Percentiles rank a stretch among this genome's conserved stretches.
Conservation (phyloP, 2,888 invertebrate genomes). For the Melolontha melolontha region DNA sequence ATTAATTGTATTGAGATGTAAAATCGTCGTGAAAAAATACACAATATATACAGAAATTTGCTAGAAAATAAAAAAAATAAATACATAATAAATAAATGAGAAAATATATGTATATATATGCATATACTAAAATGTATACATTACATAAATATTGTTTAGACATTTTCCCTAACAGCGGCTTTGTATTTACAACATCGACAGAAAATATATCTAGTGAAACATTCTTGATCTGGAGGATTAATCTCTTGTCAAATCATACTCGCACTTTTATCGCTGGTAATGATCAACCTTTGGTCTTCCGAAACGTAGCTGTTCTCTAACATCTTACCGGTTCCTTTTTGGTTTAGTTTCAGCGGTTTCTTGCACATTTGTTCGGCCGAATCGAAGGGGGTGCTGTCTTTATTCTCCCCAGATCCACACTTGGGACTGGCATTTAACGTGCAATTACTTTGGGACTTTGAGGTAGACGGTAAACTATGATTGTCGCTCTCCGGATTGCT, state of each 20-base stretch:
- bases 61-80: constrained; percentile 47
- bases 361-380: constrained; percentile 42
- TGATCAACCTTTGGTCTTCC: constrained; percentile 53
- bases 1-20: no score
- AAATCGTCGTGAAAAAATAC: no score
- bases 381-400: constrained; percentile 23
- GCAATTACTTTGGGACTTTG: constrained; percentile 60
- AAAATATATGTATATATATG: constrained; percentile 50
- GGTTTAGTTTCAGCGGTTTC: constrained; percentile 37
- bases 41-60: constrained; percentile 40
- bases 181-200: constrained; percentile 66
- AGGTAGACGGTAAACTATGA: constrained; percentile 62
- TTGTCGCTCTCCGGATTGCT: constrained; percentile 54
- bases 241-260: constrained; percentile 64
- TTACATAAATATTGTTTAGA: constrained; percentile 58
- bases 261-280: constrained; percentile 52
- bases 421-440: constrained; percentile 55
- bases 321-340: constrained; percentile 23
- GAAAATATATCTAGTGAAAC: constrained; percentile 64
- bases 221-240: constrained; percentile 60
- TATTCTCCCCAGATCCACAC: constrained; percentile 39
- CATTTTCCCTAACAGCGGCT: constrained; percentile 62
- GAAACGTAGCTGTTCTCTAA: constrained; percentile 46
- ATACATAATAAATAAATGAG: constrained; percentile 48
- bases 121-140: constrained; percentile 48